Conservation (phyloP, 2,797 vertebrate species). For the Propithecus deckenii region DNA sequence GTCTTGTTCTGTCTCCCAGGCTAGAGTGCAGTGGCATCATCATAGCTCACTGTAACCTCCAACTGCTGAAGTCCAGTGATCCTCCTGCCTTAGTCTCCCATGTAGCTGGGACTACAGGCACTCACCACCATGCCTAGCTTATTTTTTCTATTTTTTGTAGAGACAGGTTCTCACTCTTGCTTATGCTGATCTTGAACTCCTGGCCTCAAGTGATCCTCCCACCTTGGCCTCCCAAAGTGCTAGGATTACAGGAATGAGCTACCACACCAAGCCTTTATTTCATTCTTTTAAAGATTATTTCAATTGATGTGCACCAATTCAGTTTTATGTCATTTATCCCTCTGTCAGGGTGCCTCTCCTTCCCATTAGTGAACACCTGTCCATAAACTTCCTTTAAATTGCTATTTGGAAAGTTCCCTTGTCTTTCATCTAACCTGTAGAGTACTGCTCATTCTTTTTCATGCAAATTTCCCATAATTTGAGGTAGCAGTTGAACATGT, state of each 20-base stretch:
- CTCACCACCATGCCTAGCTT: neutral
- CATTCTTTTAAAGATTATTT: neutral
- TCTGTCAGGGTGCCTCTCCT: neutral
- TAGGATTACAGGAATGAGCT: neutral
- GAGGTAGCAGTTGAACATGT: neutral
- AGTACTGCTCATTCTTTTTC: neutral
- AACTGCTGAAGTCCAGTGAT: neutral
- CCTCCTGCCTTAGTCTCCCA: neutral
- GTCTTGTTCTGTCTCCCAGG: neutral
- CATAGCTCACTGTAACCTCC: neutral
- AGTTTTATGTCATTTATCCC: neutral
- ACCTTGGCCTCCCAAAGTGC: neutral
- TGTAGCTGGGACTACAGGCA: neutral
- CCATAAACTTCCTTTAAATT: neutral
- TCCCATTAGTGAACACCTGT: neutral
- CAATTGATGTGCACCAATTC: neutral
- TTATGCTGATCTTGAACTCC: neutral
- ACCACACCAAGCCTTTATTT: neutral
- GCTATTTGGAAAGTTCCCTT: neutral
- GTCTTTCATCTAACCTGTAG: constrained; percentile 7
- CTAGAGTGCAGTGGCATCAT: neutral
- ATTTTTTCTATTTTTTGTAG: neutral
- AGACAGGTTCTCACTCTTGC: neutral
- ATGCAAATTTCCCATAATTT: neutral
- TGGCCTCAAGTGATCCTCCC: neutral